phyloP scores from a whole-genome alignment of 2,888 invertebrate genomes.

The Bruchidius siliquastri region DNA sequence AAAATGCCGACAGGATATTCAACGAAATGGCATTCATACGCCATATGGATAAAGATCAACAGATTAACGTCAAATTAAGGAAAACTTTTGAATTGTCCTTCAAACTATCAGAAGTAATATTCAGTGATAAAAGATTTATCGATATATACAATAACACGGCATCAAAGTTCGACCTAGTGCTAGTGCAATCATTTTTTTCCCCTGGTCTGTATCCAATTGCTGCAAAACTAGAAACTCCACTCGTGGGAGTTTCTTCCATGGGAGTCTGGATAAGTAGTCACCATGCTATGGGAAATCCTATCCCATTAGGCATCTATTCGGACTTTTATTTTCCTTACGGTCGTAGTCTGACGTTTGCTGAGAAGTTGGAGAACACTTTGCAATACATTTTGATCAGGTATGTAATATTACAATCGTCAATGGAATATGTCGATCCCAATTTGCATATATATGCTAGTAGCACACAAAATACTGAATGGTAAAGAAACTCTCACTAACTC shows the following conservation, averaged over 20 bases:
- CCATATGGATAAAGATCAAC: conserved; percentile 28
- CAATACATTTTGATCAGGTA: conserved; percentile 31
- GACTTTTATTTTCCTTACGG: conserved; percentile 33
- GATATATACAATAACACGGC: conserved; percentile 25
- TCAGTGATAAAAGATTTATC: conserved; percentile 26
- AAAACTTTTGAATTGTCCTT: conserved; percentile 26
- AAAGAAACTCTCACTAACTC: too few relatives aligned
- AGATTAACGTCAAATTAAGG: conserved; percentile 24
- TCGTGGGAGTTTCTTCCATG: conserved; percentile 33
- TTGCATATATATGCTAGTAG: too few relatives aligned
- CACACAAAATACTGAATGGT: too few relatives aligned
- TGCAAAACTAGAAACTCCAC: conserved; percentile 27
- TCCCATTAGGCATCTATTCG: conserved; percentile 30
- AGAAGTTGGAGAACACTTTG: conserved; percentile 32
- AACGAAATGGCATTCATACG: conserved; percentile 27
- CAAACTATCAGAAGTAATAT: conserved; percentile 24
- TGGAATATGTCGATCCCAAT: too few relatives aligned
- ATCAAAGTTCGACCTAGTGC: conserved; percentile 30
- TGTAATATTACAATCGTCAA: too few relatives aligned
- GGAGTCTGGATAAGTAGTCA: conserved; percentile 30
- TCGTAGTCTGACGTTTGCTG: conserved; percentile 42
- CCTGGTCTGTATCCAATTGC: conserved; percentile 29
- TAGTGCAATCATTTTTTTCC: conserved; percentile 30
- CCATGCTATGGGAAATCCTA: conserved; percentile 30
- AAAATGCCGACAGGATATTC: neutral